Evolutionary conservation across 2,888 invertebrate species (phyloP), one percentile per base, ranked within the genome.

Genomic region (Capitulum mitella): DNA sequence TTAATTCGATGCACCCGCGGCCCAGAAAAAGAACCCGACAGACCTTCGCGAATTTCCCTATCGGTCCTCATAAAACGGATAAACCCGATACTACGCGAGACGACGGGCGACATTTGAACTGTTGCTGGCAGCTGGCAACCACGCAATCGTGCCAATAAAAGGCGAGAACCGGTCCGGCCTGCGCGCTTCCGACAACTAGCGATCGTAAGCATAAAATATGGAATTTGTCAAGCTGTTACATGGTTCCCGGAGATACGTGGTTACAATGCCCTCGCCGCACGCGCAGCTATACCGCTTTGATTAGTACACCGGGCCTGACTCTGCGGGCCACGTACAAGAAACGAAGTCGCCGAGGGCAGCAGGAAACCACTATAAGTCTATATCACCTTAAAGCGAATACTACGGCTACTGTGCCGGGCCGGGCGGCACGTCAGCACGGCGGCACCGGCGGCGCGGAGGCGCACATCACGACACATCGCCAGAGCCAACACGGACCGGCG

Each of bases 131-230:
- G 70, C 70, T n/a, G 61, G 32, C 61, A 29, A 6, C 29, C 5
- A 2, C n/a, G 58, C 58, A 29, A 58, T 19, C 29, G n/a, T 58
- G 58, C 58, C 58, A 22, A 22, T 51, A 51, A 58, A n/a, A 58
- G n/a, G 58, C 58, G n/a, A 29, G 58, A 29, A n/a, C 58, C 58
- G 10, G 2, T n/a, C 58, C 58, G 51, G 19, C 22, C 8, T 22
- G 19, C 5, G 16, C 51, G 51, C 22, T 51, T 22, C 6, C 51
- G 22, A 32, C 32, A 10, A 12, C 61, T 16, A 61, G n/a, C 14
- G 32, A 61, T 61, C 61, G 61, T 61, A 32, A 61, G 32, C 61
- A 32, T 61, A 61, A 61, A 54, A 61, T 61, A 61, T 61, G 12
- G 32, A 61, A 61, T 61, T 61, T 61, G 5, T 61, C 58, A n/a